phyloP scores from a whole-genome alignment of 2,113 vertebrate species.

The Oryctolagus cuniculus region DNA sequence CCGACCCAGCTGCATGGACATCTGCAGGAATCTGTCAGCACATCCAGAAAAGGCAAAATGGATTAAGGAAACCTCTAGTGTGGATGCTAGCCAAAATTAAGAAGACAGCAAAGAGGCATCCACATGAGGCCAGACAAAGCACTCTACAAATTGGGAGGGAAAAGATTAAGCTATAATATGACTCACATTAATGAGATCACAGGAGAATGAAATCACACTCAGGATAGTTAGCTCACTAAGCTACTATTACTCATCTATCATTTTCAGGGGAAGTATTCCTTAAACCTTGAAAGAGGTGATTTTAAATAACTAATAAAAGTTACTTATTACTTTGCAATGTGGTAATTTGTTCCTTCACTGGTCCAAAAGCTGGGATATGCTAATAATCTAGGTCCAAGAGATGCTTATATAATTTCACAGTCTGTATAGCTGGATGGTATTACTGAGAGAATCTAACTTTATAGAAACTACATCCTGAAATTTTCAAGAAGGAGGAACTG shows the following conservation, averaged over 20 bases:
- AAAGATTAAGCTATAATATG: not conserved
- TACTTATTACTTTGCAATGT: not conserved
- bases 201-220: not conserved
- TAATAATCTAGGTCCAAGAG: not conserved
- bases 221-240: not conserved
- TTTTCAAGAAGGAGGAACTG: not conserved
- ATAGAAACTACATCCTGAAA: not conserved
- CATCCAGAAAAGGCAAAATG: slow-evolving; percentile 10
- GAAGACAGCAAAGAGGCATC: not conserved
- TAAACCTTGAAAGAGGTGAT: not conserved
- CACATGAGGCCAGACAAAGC: slow-evolving; percentile 34
- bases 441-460: not conserved
- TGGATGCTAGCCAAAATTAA: not conserved
- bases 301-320: not conserved
- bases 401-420: not conserved
- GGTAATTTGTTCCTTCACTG: not conserved
- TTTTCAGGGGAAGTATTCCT: not conserved
- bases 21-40: slow-evolving; percentile 51
- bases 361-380: not conserved
- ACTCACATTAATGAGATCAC: not conserved
- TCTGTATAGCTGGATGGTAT: not conserved
- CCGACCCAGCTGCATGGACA: not conserved
- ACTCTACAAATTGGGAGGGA: not conserved
- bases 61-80: not conserved
- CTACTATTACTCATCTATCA: not conserved